Evolutionary conservation across 2,113 vertebrate species (phyloP).

Genomic region (Clarias magur): DNA sequence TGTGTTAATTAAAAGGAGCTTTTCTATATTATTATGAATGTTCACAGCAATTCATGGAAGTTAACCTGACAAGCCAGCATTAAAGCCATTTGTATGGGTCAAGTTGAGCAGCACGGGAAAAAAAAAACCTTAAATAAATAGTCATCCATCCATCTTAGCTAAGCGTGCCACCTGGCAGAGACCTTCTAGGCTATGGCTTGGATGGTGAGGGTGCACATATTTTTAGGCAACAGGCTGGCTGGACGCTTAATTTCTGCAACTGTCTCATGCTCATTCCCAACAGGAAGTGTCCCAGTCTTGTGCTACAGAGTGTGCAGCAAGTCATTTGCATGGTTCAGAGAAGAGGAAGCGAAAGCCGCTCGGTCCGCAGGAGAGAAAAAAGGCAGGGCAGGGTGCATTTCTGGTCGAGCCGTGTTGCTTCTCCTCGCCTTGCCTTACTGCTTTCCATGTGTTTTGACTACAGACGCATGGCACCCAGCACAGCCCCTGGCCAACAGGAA

Average conservation of each 20-base stretch:
- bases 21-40: neutral
- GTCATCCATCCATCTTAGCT: neutral
- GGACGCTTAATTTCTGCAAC: no score
- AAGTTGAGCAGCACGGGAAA: neutral
- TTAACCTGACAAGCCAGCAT: neutral
- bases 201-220: neutral
- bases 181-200: neutral
- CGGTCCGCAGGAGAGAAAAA: slow-evolving; percentile 15
- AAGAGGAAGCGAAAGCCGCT: slow-evolving; percentile 57
- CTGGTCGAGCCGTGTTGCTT: slow-evolving; percentile 22
- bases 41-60: neutral
- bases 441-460: slow-evolving; percentile 63
- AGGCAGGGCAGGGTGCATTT: slow-evolving; percentile 14
- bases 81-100: neutral
- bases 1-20: slow-evolving; percentile 25
- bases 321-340: slow-evolving; percentile 57
- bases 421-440: slow-evolving; percentile 38
- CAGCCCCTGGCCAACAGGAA: slow-evolving; percentile 44
- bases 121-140: neutral
- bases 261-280: slow-evolving; percentile 38
- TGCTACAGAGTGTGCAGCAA: slow-evolving; percentile 6
- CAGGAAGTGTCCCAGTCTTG: slow-evolving; percentile 50
- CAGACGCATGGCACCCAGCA: slow-evolving; percentile 44
- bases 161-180: neutral
- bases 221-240: neutral